These are phyloP conservation scores for Calyptommatus sinebrachiatus DNA, from an alignment of 2,113 vertebrate species.

Conservation along the genomic window DNA sequence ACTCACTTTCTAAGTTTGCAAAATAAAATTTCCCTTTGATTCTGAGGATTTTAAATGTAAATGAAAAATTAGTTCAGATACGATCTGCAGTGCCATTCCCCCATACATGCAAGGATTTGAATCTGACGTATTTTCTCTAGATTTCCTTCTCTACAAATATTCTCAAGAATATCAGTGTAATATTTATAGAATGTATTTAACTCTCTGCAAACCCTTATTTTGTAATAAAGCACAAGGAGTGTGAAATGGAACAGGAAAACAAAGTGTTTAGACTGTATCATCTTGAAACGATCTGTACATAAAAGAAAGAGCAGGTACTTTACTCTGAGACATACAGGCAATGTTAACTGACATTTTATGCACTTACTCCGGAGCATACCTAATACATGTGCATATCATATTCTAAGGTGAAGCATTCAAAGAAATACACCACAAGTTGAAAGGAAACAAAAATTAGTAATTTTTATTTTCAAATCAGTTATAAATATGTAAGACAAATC, in stretches of 20 bases:
- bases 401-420: conserved; percentile 2
- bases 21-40: background rate
- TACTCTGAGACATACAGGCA: background rate
- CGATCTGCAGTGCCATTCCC: background rate
- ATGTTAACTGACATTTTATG: background rate
- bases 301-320: background rate
- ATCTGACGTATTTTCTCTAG: too few relatives aligned
- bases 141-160: too few relatives aligned
- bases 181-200: too few relatives aligned
- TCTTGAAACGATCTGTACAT: background rate
- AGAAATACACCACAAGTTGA: conserved; percentile 10
- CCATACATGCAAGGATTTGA: background rate
- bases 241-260: background rate
- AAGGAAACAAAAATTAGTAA: background rate
- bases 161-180: too few relatives aligned
- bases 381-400: background rate
- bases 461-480: conserved; percentile 17
- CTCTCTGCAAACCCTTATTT: too few relatives aligned
- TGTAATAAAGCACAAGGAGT: background rate
- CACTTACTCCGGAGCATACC: background rate
- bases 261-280: background rate
- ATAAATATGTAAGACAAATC: conserved; percentile 50
- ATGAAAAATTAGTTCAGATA: background rate
- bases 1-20: too few relatives aligned
- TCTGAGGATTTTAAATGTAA: background rate